phyloP scores from a whole-genome alignment of 1,140 invertebrate species.

The Choristoneura fumiferana region DNA sequence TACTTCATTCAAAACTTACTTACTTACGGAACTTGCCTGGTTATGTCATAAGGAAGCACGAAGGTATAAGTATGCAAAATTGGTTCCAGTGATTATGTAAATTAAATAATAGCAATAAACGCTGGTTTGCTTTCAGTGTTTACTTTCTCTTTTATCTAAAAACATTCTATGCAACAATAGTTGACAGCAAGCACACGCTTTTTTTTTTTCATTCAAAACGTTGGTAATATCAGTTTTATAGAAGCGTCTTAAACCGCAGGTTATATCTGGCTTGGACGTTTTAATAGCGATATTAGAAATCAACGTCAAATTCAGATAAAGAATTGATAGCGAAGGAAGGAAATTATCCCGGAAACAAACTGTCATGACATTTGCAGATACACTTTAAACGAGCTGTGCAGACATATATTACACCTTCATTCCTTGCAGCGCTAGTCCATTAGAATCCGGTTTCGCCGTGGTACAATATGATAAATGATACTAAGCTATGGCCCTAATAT shows the following conservation, averaged over 20 bases:
- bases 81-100: conserved; percentile 5
- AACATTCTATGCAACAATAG: neutral
- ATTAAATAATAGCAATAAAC: conserved; percentile 11
- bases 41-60: neutral
- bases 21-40: neutral
- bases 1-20: neutral
- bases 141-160: conserved; percentile 14
- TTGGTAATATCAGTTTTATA: too few relatives aligned
- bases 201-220: neutral
- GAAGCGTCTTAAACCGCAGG: too few relatives aligned
- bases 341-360: conserved; percentile 14
- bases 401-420: neutral
- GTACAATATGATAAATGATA: conserved; percentile 9
- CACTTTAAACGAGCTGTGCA: conserved; percentile 1
- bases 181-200: neutral
- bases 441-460: conserved; percentile 1
- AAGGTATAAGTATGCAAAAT: neutral
- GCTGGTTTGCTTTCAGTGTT: neutral
- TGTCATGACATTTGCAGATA: conserved; percentile 16
- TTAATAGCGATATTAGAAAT: neutral
- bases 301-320: conserved; percentile 1
- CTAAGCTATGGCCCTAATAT: neutral
- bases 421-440: neutral
- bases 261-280: too few relatives aligned
- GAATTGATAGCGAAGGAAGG: neutral